These are phyloP conservation scores for Bucorvus abyssinicus DNA, from an alignment of 2,797 vertebrate species.

Conservation along the genomic window DNA sequence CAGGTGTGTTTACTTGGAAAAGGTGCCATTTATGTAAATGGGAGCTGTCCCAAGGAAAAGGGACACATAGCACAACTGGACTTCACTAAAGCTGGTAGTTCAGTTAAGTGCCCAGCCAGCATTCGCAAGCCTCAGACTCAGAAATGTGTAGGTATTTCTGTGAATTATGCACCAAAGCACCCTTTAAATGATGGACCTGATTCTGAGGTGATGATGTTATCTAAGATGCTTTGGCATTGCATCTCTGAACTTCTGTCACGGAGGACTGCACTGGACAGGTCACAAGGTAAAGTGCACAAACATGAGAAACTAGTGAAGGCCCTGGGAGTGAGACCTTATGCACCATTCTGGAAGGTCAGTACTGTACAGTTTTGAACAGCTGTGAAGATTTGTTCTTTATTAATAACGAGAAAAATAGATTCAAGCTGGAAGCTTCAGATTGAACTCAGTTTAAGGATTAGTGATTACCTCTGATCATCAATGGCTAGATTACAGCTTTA, in stretches of 20 bases:
- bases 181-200: neutral
- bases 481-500: neutral
- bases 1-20: neutral
- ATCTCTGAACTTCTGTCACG: neutral
- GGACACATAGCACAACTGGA: neutral
- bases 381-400: neutral
- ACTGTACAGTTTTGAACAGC: neutral
- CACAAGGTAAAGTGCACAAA: neutral
- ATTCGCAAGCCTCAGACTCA: neutral
- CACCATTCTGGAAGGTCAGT: neutral
- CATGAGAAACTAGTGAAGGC: neutral
- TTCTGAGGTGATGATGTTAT: neutral
- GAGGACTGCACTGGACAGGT: neutral
- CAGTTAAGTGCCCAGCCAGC: neutral
- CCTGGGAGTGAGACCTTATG: neutral
- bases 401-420: neutral
- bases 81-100: neutral
- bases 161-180: neutral
- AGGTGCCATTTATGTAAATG: neutral
- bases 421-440: neutral
- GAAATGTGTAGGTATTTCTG: neutral
- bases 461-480: neutral
- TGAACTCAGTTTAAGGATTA: neutral
- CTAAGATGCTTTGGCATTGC: neutral
- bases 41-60: neutral